These are phyloP conservation scores for Isoperla grammatica DNA, from an alignment of 2,888 invertebrate species.

Conservation along the genomic window DNA sequence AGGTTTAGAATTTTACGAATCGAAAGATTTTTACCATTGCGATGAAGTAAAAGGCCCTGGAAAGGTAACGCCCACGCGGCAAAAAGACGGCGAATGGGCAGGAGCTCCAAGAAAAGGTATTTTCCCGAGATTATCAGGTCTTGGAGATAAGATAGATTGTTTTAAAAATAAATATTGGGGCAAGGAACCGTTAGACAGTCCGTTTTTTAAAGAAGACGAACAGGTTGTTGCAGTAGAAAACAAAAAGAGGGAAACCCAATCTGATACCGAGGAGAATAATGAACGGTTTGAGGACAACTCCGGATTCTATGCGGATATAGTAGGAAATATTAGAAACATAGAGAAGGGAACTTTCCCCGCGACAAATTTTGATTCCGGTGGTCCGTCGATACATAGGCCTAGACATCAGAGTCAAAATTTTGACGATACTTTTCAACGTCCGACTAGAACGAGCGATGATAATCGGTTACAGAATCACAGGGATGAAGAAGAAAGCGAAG, in stretches of 20 bases:
- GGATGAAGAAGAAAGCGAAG: background rate
- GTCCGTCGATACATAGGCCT: background rate
- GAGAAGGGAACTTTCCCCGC: background rate
- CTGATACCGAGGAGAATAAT: background rate
- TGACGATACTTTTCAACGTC: background rate
- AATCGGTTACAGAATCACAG: too few relatives aligned
- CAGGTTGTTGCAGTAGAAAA: slow-evolving; percentile 31
- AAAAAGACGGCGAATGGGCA: slow-evolving; percentile 37
- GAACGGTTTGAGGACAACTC: background rate
- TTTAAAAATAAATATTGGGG: slow-evolving; percentile 70
- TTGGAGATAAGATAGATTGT: slow-evolving; percentile 71
- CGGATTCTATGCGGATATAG: slow-evolving; percentile 2
- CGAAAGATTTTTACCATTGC: slow-evolving; percentile 46
- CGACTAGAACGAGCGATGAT: too few relatives aligned
- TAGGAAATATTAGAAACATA: background rate
- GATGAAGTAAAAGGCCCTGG: slow-evolving; percentile 40
- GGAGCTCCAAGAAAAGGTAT: slow-evolving; percentile 35
- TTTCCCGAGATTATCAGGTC: slow-evolving; percentile 50
- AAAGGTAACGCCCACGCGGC: slow-evolving; percentile 38
- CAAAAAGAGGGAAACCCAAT: background rate
- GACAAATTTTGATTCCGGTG: background rate
- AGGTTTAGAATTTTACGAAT: slow-evolving; percentile 67
- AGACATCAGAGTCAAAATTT: background rate
- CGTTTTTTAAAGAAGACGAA: slow-evolving; percentile 53
- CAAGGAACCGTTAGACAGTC: slow-evolving; percentile 66